These are phyloP conservation scores for Peromyscus maniculatus DNA, from an alignment of 2,113 vertebrate genomes.

Conservation along the genomic window DNA sequence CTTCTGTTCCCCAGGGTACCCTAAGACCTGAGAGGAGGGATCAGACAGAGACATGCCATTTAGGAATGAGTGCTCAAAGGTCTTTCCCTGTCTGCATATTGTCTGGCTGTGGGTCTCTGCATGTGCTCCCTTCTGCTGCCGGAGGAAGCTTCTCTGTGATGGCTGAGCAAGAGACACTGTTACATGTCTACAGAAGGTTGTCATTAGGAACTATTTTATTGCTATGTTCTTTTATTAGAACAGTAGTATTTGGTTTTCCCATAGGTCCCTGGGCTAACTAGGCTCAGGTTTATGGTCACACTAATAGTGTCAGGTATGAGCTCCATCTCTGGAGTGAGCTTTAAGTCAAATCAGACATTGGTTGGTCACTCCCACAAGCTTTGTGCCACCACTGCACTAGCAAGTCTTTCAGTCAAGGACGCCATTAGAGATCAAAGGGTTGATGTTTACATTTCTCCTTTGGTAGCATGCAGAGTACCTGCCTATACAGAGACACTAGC, in stretches of 20 bases:
- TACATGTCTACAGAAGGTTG: not conserved
- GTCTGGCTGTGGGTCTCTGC: too few species aligned
- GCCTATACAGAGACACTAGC: not conserved
- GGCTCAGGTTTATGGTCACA: not conserved
- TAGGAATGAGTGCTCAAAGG: too few species aligned
- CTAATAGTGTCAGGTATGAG: not conserved
- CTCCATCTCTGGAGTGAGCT: not conserved
- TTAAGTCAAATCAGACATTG: not conserved
- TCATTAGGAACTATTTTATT: not conserved
- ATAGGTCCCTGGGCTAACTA: not conserved
- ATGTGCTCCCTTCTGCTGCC: too few species aligned
- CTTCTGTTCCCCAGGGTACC: too few species aligned
- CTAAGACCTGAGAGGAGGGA: too few species aligned
- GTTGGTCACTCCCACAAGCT: not conserved
- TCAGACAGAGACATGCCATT: too few species aligned
- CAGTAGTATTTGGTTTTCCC: not conserved
- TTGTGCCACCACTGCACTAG: not conserved
- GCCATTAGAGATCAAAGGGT: not conserved
- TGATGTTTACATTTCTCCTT: not conserved
- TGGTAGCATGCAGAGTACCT: not conserved
- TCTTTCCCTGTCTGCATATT: too few species aligned
- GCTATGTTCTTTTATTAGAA: not conserved
- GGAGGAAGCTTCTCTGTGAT: too few species aligned
- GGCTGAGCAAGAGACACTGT: too few species aligned
- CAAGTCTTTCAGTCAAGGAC: not conserved